Evolutionary conservation across 1,140 invertebrate species (phyloP).

Genomic region (Ceratoteleas bidentatus): DNA sequence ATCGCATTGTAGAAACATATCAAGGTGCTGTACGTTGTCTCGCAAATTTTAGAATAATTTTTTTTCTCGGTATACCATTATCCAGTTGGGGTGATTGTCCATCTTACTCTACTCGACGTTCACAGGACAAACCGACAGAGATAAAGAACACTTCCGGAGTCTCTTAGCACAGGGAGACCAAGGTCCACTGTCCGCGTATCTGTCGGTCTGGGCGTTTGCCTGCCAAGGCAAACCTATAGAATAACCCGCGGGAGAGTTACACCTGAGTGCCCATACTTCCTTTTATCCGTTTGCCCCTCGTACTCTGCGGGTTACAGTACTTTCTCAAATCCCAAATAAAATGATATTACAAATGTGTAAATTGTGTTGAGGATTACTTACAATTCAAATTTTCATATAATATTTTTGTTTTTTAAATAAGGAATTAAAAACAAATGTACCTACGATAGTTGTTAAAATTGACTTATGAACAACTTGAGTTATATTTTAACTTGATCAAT

Average conservation of each 20-base stretch:
- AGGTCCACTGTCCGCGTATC: constrained; percentile 69
- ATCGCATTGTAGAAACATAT: background rate
- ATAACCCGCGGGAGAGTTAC: constrained; percentile 78
- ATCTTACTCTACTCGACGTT: constrained; percentile 47
- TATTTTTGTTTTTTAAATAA: too few species aligned
- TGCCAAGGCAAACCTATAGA: constrained; percentile 71
- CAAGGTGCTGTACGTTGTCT: background rate
- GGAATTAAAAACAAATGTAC: too few species aligned
- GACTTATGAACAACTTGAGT: too few species aligned
- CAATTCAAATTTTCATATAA: too few species aligned
- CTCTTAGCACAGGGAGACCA: constrained; percentile 68
- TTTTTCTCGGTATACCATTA: constrained; percentile 44
- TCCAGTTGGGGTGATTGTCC: constrained; percentile 45
- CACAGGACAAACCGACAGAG: constrained; percentile 80
- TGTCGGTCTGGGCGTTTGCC: constrained; percentile 43
- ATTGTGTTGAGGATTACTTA: too few species aligned
- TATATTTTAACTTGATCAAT: too few species aligned
- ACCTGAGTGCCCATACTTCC: constrained; percentile 81
- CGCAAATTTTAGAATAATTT: constrained; percentile 29
- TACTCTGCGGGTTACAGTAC: constrained; percentile 48
- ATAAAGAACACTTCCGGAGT: constrained; percentile 81
- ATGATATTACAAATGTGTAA: background rate
- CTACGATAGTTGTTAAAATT: too few species aligned
- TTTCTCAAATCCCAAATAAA: constrained; percentile 61
- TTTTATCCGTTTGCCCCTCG: constrained; percentile 75